Conservation (phyloP, 2,113 vertebrate species). For the Chrysemys picta region DNA sequence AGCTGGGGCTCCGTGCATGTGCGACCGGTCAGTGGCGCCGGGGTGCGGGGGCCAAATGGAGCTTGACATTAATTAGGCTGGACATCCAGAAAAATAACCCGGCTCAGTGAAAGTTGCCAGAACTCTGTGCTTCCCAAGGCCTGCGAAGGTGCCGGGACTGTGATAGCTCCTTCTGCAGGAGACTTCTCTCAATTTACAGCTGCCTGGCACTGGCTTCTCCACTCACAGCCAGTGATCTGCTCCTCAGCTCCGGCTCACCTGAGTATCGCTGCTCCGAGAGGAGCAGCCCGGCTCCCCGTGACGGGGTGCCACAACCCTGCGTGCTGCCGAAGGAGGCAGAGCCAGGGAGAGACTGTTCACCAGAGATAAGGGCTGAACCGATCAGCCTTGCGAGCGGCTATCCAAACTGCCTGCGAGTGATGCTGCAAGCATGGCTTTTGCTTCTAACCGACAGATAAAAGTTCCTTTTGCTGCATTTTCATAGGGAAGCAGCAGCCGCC, state of each 20-base stretch:
- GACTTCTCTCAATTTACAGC: neutral
- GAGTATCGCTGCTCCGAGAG: neutral
- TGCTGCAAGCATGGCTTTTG: neutral
- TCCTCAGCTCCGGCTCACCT: neutral
- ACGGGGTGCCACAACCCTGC: neutral
- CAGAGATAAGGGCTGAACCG: neutral
- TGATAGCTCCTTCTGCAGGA: neutral
- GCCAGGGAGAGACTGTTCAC: neutral
- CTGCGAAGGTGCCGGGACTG: neutral
- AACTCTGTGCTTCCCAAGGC: neutral
- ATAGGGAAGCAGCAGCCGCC: neutral
- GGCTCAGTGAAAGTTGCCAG: neutral
- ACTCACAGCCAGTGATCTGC: too few species aligned
- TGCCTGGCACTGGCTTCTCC: neutral
- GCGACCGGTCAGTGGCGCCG: neutral
- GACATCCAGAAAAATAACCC: neutral
- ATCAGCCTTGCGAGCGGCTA: neutral
- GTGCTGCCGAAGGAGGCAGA: neutral
- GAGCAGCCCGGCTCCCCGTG: neutral
- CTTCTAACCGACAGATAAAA: neutral
- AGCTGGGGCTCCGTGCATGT: neutral
- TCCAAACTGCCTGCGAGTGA: neutral
- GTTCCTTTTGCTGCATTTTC: neutral
- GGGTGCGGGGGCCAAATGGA: neutral
- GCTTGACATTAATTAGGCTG: neutral